A percentile compares a stretch with the other conserved stretches of the same genome.
Evolutionary conservation across 1,140 invertebrate species (phyloP).

Genomic region (Hyposmocoma kahamanoa): DNA sequence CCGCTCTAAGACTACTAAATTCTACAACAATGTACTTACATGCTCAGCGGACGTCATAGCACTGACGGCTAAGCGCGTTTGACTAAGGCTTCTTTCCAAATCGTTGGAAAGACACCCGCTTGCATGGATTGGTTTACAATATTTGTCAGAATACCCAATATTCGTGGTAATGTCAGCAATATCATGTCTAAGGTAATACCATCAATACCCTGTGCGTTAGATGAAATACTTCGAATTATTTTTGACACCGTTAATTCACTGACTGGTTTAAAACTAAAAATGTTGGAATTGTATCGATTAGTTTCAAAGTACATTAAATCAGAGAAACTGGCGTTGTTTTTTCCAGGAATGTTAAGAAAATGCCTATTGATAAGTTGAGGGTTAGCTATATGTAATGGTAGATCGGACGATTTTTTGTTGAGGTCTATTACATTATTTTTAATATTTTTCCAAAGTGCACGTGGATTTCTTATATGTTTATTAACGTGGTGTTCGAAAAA

Average conservation of each 20-base stretch:
- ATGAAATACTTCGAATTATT: not conserved
- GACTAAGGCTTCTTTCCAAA: not conserved
- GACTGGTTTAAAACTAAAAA: not conserved
- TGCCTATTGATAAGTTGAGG: not conserved
- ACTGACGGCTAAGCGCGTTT: too few species aligned
- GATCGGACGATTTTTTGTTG: not conserved
- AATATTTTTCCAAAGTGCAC: not conserved
- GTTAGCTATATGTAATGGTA: not conserved
- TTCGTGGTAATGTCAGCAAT: not conserved
- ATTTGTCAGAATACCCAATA: not conserved
- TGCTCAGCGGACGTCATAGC: too few species aligned
- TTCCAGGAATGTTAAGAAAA: not conserved
- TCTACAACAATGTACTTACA: too few species aligned
- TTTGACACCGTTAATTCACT: not conserved
- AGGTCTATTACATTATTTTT: not conserved
- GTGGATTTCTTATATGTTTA: not conserved
- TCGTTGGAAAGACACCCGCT: not conserved
- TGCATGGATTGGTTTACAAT: not conserved
- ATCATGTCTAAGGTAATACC: slow-evolving; percentile 2
- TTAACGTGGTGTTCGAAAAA: not conserved
- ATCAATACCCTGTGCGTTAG: not conserved
- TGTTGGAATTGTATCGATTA: not conserved
- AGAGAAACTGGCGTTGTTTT: not conserved
- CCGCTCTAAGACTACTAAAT: too few species aligned
- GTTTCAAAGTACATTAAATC: not conserved